A percentile compares a stretch with the other conserved stretches of the same genome.
Conservation (phyloP, 2,888 invertebrate genomes). For the Shargacucullia verbasci region DNA sequence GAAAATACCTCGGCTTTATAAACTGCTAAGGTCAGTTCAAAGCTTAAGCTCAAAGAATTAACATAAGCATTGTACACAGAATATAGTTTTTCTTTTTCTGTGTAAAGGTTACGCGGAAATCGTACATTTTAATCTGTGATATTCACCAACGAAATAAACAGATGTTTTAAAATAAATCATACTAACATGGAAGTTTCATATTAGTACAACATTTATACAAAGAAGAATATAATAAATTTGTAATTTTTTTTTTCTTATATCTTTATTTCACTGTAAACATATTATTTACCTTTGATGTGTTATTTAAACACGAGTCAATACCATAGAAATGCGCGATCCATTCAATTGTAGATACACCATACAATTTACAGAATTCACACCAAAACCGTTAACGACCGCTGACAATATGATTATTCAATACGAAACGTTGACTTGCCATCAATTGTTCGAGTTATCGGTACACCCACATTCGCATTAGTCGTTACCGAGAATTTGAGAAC, state of each 20-base stretch:
- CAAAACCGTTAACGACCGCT: conserved; percentile 10
- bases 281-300: background rate
- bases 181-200: too few species aligned
- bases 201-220: too few species aligned
- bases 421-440: conserved; percentile 32
- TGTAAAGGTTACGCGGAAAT: conserved; percentile 1
- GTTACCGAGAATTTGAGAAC: conserved; percentile 16
- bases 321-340: too few species aligned
- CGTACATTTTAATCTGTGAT: background rate
- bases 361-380: conserved; percentile 7
- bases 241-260: too few species aligned
- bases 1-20: conserved; percentile 38
- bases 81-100: conserved; percentile 23
- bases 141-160: too few species aligned
- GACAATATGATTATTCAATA: conserved; percentile 21
- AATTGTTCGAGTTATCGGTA: conserved; percentile 42
- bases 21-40: conserved; percentile 46
- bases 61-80: conserved; percentile 32
- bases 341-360: background rate
- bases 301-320: too few species aligned
- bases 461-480: conserved; percentile 38
- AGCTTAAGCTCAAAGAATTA: conserved; percentile 45
- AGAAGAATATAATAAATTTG: too few species aligned
- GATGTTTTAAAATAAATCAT: too few species aligned
- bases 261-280: too few species aligned